Evolutionary conservation across 2,888 invertebrate species (phyloP).

Genomic region (Unio pictorum): DNA sequence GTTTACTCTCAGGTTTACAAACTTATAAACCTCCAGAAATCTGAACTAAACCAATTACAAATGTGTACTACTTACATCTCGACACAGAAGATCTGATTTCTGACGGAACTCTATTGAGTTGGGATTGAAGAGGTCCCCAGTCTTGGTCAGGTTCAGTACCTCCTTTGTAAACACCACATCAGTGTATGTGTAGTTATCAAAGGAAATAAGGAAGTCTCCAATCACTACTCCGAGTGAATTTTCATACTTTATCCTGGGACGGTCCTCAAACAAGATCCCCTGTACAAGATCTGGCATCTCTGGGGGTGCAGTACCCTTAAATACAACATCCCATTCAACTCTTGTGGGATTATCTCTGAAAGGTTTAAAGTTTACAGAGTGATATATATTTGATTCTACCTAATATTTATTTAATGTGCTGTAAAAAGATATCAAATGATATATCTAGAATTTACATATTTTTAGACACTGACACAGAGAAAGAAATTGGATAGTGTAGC

Average conservation of each 20-base stretch:
- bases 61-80: constrained; percentile 30
- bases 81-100: constrained; percentile 30
- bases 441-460: no score
- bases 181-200: constrained; percentile 40
- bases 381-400: not conserved
- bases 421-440: no score
- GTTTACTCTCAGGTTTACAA: not conserved
- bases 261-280: constrained; percentile 30
- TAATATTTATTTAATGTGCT: no score
- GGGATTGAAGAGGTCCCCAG: constrained; percentile 35
- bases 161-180: constrained; percentile 26
- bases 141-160: constrained; percentile 39
- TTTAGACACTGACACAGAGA: not conserved
- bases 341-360: constrained; percentile 36
- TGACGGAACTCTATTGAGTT: constrained; percentile 31
- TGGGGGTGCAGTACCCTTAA: constrained; percentile 39
- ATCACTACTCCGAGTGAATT: constrained; percentile 32
- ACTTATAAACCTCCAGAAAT: not conserved
- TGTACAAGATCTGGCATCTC: constrained; percentile 24
- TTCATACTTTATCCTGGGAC: constrained; percentile 29
- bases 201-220: constrained; percentile 42
- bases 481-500: not conserved
- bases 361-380: not conserved
- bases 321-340: constrained; percentile 43
- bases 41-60: not conserved